phyloP scores from a whole-genome alignment of 2,888 invertebrate genomes.

The Mamestra brassicae region DNA sequence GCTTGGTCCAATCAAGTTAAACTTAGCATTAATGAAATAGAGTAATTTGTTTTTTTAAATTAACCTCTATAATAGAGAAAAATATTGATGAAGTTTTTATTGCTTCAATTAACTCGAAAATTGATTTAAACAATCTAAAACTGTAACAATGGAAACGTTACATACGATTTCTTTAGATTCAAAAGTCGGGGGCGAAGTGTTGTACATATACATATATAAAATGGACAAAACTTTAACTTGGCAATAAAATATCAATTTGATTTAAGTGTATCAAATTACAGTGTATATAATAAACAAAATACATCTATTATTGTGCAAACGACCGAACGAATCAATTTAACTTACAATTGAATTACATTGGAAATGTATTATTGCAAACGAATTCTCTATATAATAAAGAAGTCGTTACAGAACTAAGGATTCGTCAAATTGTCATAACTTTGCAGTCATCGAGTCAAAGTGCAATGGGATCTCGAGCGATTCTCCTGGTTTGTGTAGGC shows the following conservation, averaged over 20 bases:
- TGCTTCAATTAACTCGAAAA: no score
- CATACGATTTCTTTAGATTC: no score
- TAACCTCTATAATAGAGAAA: no score
- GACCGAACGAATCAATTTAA: slow-evolving; percentile 49
- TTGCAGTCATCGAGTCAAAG: neutral
- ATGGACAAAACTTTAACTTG: neutral
- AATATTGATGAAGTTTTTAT: no score
- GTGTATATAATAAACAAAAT: neutral
- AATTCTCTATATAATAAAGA: slow-evolving; percentile 1
- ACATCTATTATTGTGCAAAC: neutral
- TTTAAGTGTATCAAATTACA: slow-evolving; percentile 32
- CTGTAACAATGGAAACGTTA: no score
- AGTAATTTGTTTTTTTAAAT: no score
- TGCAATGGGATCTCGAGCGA: slow-evolving; percentile 27
- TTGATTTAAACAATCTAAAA: no score
- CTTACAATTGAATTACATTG: slow-evolving; percentile 33
- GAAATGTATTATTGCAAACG: neutral
- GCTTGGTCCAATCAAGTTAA: no score
- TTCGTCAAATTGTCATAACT: slow-evolving; percentile 10
- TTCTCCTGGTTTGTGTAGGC: slow-evolving; percentile 27
- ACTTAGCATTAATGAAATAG: no score
- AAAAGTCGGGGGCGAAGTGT: no score
- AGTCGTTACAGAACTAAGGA: slow-evolving; percentile 7
- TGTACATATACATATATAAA: neutral
- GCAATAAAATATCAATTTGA: slow-evolving; percentile 7